Base-by-base conservation (phyloP, 2,888 invertebrate genomes). In the Sphaerophoria taeniata region DNA sequence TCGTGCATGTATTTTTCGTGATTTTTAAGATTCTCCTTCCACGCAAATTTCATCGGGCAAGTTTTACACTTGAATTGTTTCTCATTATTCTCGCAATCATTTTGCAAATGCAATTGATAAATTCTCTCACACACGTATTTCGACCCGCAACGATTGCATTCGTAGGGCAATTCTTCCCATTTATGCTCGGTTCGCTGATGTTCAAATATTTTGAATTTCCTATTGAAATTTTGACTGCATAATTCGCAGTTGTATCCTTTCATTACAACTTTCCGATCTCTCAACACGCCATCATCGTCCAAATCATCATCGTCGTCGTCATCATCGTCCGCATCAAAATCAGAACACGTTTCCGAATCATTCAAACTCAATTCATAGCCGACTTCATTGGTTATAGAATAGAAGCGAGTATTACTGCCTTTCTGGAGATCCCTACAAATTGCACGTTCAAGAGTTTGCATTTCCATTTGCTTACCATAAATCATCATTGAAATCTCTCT, bases 61-160 rank as follows among this genome's bases (percentile, higher is more conserved):
- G 89, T 89, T 12, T 89, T 89, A 60, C 92, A 92, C 31, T 88
- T 86, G 12, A 89, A 90, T 4, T 89, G 88, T 58, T 92, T 91
- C 12, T 88, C 88, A 0, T 45, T 31, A 80, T 92, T 91, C 24
- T 89, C 88, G 74, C 92, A 92, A 45, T 91, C 89, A 88, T 91
- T 86, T 89, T 92, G 89, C 91, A 93, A 49, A 92, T 94, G 94
- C 4, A 93, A 92, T 0, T 92, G 91, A 3, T 94, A 92, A 14
- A 94, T 90, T 74, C 92, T 92, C 3, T 92, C 89, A 6, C 92
- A 92, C 0, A 93, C 93, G 87, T 94, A 94, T 39, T 93, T 89
- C 89, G 93, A 93, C 24, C 92, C 90, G 87, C 94, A 94, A 16
- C 92, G 90, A 39, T 91, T 90, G 85, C 94, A 94, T 34, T 93